Evolutionary conservation across 2,888 invertebrate species (phyloP).

Genomic region (Parnassius smintheus): DNA sequence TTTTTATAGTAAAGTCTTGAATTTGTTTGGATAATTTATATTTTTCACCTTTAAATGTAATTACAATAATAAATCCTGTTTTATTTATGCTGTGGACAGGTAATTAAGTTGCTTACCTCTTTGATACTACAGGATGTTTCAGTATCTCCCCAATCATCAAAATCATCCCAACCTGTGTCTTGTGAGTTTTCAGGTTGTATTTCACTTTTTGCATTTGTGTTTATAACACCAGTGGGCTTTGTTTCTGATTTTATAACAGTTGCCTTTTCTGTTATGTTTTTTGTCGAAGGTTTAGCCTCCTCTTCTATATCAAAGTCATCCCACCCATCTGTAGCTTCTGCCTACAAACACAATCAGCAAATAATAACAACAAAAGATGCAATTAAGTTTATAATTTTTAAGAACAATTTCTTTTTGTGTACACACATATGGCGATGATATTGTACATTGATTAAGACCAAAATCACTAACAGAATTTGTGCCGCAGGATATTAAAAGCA

Average conservation of each 20-base stretch:
- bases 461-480: too few species aligned
- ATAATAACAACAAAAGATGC: background rate
- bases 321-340: conserved; percentile 63
- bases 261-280: conserved; percentile 27
- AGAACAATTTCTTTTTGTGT: conserved; percentile 21
- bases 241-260: conserved; percentile 9
- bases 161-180: conserved; percentile 76
- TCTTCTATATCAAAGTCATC: conserved; percentile 72
- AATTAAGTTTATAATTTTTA: background rate
- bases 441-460: too few species aligned
- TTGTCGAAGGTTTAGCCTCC: conserved; percentile 35
- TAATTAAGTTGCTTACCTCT: conserved; percentile 36
- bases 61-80: too few species aligned
- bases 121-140: conserved; percentile 33
- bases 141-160: conserved; percentile 72
- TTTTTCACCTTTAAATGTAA: too few species aligned
- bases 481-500: too few species aligned
- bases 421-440: too few species aligned
- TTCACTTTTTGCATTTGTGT: conserved; percentile 21
- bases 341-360: conserved; percentile 2
- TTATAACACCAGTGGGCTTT: conserved; percentile 3
- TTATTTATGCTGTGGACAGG: background rate
- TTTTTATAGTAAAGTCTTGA: too few species aligned
- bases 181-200: conserved; percentile 45
- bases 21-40: too few species aligned